Percentiles rank a stretch among this genome's conserved stretches.
These are phyloP conservation scores for Lasioglossum oenotherae DNA, from an alignment of 2,888 invertebrate genomes.

Conservation along the genomic window DNA sequence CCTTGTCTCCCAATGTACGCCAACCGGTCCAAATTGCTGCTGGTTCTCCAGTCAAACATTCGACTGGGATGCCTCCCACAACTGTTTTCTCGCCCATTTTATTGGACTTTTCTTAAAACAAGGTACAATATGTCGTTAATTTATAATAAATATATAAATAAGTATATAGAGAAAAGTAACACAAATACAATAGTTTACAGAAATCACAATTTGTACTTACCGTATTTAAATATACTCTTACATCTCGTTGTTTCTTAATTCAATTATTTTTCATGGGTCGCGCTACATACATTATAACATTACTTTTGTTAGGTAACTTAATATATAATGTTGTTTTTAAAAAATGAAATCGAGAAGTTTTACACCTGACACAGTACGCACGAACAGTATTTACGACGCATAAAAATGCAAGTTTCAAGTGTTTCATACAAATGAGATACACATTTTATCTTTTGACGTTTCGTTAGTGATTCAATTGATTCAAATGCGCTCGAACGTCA, in stretches of 20 bases:
- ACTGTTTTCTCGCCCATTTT: slow-evolving; percentile 69
- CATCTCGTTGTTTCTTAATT: neutral
- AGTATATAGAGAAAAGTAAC: neutral
- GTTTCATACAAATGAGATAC: slow-evolving; percentile 8
- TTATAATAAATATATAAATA: neutral
- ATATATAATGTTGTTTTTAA: neutral
- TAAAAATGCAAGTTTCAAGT: slow-evolving; percentile 12
- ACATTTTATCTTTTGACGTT: slow-evolving; percentile 18
- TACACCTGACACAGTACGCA: neutral
- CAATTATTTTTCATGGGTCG: neutral
- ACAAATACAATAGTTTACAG: neutral
- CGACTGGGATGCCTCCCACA: slow-evolving; percentile 85
- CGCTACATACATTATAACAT: neutral
- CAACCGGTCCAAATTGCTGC: slow-evolving; percentile 89
- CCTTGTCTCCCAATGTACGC: slow-evolving; percentile 87
- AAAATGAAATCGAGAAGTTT: neutral
- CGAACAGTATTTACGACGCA: neutral
- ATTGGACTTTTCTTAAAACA: slow-evolving; percentile 11
- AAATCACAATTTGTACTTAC: neutral
- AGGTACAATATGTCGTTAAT: neutral
- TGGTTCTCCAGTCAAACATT: slow-evolving; percentile 86
- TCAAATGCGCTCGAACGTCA: neutral
- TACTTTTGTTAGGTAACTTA: neutral
- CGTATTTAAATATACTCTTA: neutral
- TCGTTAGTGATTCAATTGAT: neutral